phyloP scores from a whole-genome alignment of 2,113 vertebrate species.

The Chauna torquata region DNA sequence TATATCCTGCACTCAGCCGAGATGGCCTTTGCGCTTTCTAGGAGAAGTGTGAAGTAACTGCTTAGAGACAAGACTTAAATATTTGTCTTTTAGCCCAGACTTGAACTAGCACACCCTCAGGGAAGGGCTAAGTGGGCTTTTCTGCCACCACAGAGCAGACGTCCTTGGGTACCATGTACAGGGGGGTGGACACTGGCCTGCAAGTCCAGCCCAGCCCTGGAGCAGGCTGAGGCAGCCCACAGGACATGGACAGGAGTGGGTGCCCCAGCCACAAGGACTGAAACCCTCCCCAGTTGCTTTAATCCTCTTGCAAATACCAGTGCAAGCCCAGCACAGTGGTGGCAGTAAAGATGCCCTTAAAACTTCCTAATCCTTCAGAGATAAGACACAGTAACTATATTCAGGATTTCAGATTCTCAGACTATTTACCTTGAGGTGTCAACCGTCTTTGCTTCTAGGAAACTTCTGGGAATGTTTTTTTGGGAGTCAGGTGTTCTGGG shows the following conservation, averaged over 20 bases:
- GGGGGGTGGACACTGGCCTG: rapidly evolving
- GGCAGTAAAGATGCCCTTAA: neutral
- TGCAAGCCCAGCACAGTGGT: neutral
- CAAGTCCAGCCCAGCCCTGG: neutral
- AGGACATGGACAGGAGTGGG: neutral
- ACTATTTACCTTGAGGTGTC: constrained; percentile 18
- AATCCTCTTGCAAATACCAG: neutral
- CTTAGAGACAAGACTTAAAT: neutral
- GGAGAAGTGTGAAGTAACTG: neutral
- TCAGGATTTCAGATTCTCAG: constrained; percentile 39
- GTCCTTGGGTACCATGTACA: neutral
- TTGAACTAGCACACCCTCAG: neutral
- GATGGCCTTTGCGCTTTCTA: neutral
- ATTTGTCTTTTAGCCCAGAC: neutral
- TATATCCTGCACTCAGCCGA: neutral
- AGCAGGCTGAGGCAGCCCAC: neutral
- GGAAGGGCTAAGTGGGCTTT: neutral
- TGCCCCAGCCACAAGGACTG: neutral
- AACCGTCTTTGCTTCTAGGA: neutral
- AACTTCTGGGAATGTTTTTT: neutral
- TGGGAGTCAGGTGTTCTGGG: neutral
- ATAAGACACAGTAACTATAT: neutral
- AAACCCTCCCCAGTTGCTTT: neutral
- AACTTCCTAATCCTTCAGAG: neutral
- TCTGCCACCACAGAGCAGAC: neutral